Evolutionary conservation across 92 coral and sea anemone genomes (phyloP).

Genomic region (Epizoanthus rinbou): DNA sequence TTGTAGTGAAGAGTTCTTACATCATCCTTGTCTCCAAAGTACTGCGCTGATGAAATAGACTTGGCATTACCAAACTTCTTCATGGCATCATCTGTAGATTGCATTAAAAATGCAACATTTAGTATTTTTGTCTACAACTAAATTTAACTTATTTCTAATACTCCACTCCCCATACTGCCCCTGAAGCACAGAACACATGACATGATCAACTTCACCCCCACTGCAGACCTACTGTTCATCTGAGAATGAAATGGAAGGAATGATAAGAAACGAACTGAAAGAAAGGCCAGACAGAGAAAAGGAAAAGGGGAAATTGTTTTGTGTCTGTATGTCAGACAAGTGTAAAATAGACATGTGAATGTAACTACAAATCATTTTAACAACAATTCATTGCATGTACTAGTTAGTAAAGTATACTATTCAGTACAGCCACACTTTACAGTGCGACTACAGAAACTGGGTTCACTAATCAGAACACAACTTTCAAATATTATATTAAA

Average conservation of each 20-base stretch:
- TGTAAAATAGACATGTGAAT: too few relatives aligned
- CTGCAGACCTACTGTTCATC: too few relatives aligned
- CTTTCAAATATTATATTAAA: too few relatives aligned
- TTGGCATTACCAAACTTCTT: slow-evolving; percentile 97
- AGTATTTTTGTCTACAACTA: background rate
- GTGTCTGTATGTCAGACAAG: too few relatives aligned
- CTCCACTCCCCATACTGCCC: background rate
- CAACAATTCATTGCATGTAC: too few relatives aligned
- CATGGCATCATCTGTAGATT: slow-evolving; percentile 72
- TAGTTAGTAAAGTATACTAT: too few relatives aligned
- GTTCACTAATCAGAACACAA: too few relatives aligned
- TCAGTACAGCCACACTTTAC: too few relatives aligned
- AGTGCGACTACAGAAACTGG: too few relatives aligned
- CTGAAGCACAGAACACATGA: background rate
- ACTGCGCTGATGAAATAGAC: slow-evolving; percentile 94
- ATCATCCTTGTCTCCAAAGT: slow-evolving; percentile 72
- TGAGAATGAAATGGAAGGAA: background rate
- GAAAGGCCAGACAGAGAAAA: background rate
- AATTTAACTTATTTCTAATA: too few relatives aligned
- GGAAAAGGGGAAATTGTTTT: background rate
- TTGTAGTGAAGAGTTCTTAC: slow-evolving; percentile 27
- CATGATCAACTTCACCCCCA: too few relatives aligned
- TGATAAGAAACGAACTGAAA: background rate
- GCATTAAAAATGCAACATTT: background rate
- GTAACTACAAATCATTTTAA: too few relatives aligned